Base-by-base conservation (phyloP, 2,888 invertebrate genomes). In the Tuta absoluta region DNA sequence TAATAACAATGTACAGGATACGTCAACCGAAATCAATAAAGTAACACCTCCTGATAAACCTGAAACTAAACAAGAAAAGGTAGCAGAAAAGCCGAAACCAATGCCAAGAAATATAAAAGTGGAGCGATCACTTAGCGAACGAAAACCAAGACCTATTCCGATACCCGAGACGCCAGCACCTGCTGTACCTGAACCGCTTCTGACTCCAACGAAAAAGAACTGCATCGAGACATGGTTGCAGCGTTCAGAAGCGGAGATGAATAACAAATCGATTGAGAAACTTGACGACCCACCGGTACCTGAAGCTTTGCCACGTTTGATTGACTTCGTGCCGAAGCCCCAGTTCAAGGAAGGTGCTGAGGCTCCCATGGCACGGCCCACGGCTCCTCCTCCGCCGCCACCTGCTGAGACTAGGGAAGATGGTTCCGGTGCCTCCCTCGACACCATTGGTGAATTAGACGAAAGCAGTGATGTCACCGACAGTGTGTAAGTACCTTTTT, bases 361-460 rank as follows among this genome's bases (percentile, higher is more conserved):
- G 65, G 87, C 79, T 17, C 57, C 73, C n/a, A 72, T 87, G 68
- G 74, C 79, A 10, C 78, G 89, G 28, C 89, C 89, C 0, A 89
- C 87, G 3, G 80, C 86, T 0, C 85, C 89, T 8, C 90, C 91
- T 2, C 87, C 87, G 5, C 89, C 87, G 2, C 82, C 89, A 1
- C 89, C 89, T 0, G 81, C 79, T 1, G 91, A 91, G 71, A 80
- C 87, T 67, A 75, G 93, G 74, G 87, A 94, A 89, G 93, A 93
- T 79, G 91, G 91, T 63, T 89, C 93, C 17, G 92, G 93, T 24
- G 93, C 93, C 21, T 94, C 94, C 57, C 86, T 95, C 60, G 94
- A 94, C 60, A 95, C 95, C 24, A 95, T 95, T 70, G 95, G 95
- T 19, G 95, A 95, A 82, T 92, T 94, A 69, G 95, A 95, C 74